These are phyloP conservation scores for Chrysolina oricalcia DNA, from an alignment of 2,888 invertebrate species.

Conservation along the genomic window DNA sequence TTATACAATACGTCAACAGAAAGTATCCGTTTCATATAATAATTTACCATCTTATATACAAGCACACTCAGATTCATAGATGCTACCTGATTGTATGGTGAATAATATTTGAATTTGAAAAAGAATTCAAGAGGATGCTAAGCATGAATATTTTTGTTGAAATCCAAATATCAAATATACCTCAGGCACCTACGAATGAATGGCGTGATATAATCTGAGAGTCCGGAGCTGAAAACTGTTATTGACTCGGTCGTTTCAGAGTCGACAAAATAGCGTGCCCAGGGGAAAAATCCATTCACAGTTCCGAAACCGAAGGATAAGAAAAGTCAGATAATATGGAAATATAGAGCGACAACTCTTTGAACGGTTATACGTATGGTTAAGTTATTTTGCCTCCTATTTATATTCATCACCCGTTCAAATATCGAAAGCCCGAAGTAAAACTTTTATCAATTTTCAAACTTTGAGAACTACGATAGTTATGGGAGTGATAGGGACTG, in stretches of 20 bases:
- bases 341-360: neutral
- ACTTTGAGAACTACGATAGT: too few relatives aligned
- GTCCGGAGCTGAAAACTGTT: neutral
- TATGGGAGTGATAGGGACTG: too few relatives aligned
- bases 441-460: too few relatives aligned
- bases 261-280: neutral
- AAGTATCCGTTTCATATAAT: too few relatives aligned
- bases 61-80: too few relatives aligned
- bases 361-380: too few relatives aligned
- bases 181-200: neutral
- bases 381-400: too few relatives aligned
- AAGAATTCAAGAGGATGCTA: neutral
- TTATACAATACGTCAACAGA: too few relatives aligned
- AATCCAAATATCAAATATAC: neutral
- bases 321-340: neutral
- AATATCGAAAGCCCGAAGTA: too few relatives aligned
- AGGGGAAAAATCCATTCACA: neutral
- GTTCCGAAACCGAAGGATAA: neutral
- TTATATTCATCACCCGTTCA: too few relatives aligned
- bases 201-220: conserved; percentile 5
- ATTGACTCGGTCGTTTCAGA: neutral
- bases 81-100: neutral
- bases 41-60: too few relatives aligned
- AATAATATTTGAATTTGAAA: neutral
- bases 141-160: neutral